A percentile compares a stretch with the other conserved stretches of the same genome.
These are phyloP conservation scores for Drosophila aldrichi DNA, from an alignment of 2,888 invertebrate genomes.

Conservation along the genomic window DNA sequence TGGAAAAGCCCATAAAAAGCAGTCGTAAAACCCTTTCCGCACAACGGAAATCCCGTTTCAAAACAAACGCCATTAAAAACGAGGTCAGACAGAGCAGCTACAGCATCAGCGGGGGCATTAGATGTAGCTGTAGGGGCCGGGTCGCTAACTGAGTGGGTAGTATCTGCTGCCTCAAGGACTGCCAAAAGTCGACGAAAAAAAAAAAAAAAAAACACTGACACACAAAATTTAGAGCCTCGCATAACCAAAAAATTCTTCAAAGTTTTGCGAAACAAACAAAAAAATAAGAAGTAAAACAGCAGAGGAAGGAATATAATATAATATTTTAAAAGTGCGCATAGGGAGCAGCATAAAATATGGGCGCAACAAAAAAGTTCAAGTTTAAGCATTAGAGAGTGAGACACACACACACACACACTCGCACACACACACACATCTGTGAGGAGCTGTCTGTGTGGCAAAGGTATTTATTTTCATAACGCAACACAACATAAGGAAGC, in stretches of 20 bases:
- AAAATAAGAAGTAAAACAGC: slow-evolving; percentile 34
- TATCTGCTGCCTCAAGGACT: slow-evolving; percentile 61
- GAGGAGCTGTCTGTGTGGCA: slow-evolving; percentile 47
- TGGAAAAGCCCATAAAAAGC: slow-evolving; percentile 72
- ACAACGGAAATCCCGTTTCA: slow-evolving; percentile 80
- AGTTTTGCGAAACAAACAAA: slow-evolving; percentile 56
- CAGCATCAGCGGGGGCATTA: slow-evolving; percentile 9
- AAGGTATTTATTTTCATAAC: slow-evolving; percentile 82
- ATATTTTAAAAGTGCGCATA: slow-evolving; percentile 74
- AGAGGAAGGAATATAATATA: slow-evolving; percentile 54
- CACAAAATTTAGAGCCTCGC: slow-evolving; percentile 71
- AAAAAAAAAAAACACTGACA: not conserved
- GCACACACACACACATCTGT: slow-evolving; percentile 9
- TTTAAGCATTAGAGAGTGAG: slow-evolving; percentile 43
- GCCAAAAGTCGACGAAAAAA: slow-evolving; percentile 63
- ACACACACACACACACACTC: slow-evolving; percentile 8
- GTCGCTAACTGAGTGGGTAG: slow-evolving; percentile 34
- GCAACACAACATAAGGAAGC: slow-evolving; percentile 81
- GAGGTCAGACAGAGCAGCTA: slow-evolving; percentile 68
- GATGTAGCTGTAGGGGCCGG: not conserved
- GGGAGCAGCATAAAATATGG: slow-evolving; percentile 77
- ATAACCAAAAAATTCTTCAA: slow-evolving; percentile 53
- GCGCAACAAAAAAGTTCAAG: slow-evolving; percentile 72
- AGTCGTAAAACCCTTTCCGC: slow-evolving; percentile 81
- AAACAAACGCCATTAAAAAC: slow-evolving; percentile 81